Evolutionary conservation across 2,888 invertebrate species (phyloP).

Genomic region (Tipula unca): DNA sequence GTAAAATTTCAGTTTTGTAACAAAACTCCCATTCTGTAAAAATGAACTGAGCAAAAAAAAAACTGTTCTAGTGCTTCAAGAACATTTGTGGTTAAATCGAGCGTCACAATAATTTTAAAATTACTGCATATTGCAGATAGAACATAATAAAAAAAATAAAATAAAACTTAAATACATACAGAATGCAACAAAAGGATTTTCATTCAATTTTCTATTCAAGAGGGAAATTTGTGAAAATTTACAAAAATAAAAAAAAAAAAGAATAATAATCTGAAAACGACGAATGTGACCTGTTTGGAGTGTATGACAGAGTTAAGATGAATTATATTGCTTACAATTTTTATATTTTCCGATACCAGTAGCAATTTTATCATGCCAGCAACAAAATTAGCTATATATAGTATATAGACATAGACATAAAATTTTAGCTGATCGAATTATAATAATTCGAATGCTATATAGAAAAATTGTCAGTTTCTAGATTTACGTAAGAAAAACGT

Average conservation of each 20-base stretch:
- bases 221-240: constrained; percentile 3
- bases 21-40: neutral
- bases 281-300: neutral
- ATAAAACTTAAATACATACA: neutral
- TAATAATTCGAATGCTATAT: neutral
- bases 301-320: neutral
- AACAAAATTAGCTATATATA: neutral
- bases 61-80: neutral
- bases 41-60: neutral
- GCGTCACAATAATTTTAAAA: constrained; percentile 14
- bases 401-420: neutral
- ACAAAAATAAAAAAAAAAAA: neutral
- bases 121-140: constrained; percentile 14
- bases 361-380: neutral
- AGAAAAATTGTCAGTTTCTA: no score
- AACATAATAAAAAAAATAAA: neutral
- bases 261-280: neutral
- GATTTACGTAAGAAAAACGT: no score
- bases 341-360: neutral
- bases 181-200: neutral
- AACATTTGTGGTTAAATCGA: constrained; percentile 14
- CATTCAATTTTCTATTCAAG: neutral
- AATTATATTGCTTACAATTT: neutral
- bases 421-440: neutral
- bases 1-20: neutral